Conservation (phyloP, 2,797 vertebrate genomes). For the Phrynocephalus vlangalii region DNA sequence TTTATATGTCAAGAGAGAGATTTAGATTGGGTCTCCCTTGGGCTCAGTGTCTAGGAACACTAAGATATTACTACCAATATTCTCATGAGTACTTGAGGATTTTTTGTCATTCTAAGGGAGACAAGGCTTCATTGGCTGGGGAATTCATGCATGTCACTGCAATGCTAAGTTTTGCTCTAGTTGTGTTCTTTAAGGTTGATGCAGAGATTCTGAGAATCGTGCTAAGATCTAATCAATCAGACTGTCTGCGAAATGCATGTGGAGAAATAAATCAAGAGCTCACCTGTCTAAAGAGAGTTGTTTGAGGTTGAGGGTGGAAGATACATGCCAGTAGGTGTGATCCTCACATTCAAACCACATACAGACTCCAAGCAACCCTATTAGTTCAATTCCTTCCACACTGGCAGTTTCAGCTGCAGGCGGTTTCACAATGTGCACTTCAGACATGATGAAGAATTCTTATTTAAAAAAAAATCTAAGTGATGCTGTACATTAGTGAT, state of each 20-base stretch:
- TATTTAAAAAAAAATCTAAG: too few relatives aligned
- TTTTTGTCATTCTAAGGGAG: slow-evolving; percentile 17
- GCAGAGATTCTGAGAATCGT: background rate
- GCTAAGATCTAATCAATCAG: slow-evolving; percentile 28
- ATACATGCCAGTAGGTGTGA: too few relatives aligned
- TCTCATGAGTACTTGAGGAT: background rate
- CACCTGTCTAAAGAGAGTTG: too few relatives aligned
- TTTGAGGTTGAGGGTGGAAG: too few relatives aligned
- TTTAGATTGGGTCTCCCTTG: slow-evolving; percentile 62
- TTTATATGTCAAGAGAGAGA: slow-evolving; percentile 57
- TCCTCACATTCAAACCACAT: too few relatives aligned
- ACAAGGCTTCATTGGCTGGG: slow-evolving; percentile 33
- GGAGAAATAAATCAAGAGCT: slow-evolving; percentile 10
- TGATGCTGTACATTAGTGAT: too few relatives aligned
- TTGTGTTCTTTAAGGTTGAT: slow-evolving; percentile 28
- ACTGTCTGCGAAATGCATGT: background rate
- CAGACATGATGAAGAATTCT: too few relatives aligned
- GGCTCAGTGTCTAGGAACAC: slow-evolving; percentile 37
- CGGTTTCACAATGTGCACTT: too few relatives aligned
- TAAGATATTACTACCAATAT: slow-evolving; percentile 31
- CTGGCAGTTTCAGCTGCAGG: too few relatives aligned
- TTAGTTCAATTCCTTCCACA: too few relatives aligned
- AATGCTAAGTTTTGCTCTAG: slow-evolving; percentile 8
- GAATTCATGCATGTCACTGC: slow-evolving; percentile 6
- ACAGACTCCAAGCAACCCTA: too few relatives aligned